Evolutionary conservation across 2,797 vertebrate genomes (phyloP).

Genomic region (Mionectes olivaceus): DNA sequence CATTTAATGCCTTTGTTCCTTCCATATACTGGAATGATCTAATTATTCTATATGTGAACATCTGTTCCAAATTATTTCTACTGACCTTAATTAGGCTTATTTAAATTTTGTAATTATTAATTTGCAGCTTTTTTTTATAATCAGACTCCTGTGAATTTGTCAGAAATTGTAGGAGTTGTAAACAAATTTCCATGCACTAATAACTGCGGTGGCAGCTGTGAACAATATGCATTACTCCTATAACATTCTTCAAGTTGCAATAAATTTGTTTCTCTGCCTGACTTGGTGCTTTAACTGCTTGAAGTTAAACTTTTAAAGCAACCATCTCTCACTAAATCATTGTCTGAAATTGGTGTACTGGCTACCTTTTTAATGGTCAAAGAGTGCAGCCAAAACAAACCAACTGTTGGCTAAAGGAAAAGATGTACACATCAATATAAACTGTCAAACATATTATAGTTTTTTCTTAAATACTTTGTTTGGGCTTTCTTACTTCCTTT

Average conservation of each 20-base stretch:
- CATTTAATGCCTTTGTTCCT: neutral
- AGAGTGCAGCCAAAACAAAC: neutral
- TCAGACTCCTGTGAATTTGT: neutral
- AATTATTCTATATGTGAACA: neutral
- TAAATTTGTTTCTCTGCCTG: neutral
- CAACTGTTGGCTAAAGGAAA: neutral
- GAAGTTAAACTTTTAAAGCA: constrained; percentile 19
- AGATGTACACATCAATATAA: neutral
- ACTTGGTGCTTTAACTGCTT: neutral
- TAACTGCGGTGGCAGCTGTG: neutral
- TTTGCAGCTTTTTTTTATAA: neutral
- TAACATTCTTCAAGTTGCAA: neutral
- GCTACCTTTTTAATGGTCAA: neutral
- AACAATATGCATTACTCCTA: neutral
- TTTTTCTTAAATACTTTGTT: neutral
- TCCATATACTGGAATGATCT: neutral
- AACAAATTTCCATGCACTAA: neutral
- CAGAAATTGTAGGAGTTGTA: neutral
- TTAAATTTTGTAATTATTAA: neutral
- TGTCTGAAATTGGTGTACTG: neutral
- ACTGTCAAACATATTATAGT: neutral
- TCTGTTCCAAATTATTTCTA: neutral
- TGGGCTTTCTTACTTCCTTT: neutral
- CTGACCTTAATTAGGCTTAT: neutral
- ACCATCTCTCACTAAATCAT: neutral